These are phyloP conservation scores for Agonopterix heracliana DNA, from an alignment of 2,888 invertebrate genomes.

Conservation along the genomic window DNA sequence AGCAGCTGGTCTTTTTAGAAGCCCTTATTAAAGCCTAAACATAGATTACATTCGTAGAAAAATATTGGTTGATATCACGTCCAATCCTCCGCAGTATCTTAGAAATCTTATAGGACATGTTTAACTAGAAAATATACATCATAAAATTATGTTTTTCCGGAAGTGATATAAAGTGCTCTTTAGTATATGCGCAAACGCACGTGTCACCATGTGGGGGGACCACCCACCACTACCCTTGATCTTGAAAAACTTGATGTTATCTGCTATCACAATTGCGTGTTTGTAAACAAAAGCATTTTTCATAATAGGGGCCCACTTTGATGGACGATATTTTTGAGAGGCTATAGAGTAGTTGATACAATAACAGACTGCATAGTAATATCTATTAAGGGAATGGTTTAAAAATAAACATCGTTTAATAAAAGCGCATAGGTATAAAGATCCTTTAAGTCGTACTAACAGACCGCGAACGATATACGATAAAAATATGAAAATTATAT, in stretches of 20 bases:
- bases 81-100: no score
- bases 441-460: no score
- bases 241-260: slow-evolving; percentile 8
- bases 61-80: no score
- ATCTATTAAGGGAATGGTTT: neutral
- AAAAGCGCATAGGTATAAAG: no score
- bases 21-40: neutral
- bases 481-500: neutral
- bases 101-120: no score
- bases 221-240: slow-evolving; percentile 11
- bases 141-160: slow-evolving; percentile 15
- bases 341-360: neutral
- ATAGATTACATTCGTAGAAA: neutral
- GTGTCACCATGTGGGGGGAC: slow-evolving; percentile 16
- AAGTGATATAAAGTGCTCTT: slow-evolving; percentile 8
- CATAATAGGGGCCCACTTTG: slow-evolving; percentile 16
- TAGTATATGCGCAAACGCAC: slow-evolving; percentile 12
- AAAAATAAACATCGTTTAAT: no score
- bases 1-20: slow-evolving; percentile 30
- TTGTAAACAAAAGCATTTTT: slow-evolving; percentile 22
- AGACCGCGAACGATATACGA: neutral
- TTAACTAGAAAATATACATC: no score
- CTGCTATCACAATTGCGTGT: slow-evolving; percentile 20
- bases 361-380: neutral
- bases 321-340: neutral